These are phyloP conservation scores for Medauroidea extradentata DNA, from an alignment of 1,140 invertebrate species.

Conservation along the genomic window DNA sequence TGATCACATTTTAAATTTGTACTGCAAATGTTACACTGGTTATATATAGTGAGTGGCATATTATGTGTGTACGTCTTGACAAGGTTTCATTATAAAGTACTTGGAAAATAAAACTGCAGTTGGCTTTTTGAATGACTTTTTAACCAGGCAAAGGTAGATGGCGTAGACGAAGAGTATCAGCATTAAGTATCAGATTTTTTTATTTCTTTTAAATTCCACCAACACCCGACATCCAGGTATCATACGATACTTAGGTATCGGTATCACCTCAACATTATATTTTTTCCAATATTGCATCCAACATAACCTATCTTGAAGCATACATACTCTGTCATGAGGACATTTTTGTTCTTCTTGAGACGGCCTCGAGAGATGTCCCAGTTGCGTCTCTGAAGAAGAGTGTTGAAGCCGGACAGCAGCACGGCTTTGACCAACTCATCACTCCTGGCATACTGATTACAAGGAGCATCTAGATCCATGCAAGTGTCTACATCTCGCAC, in stretches of 20 bases:
- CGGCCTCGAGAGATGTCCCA: slow-evolving; percentile 46
- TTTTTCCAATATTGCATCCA: slow-evolving; percentile 8
- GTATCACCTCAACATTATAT: neutral
- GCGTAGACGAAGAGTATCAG: no score
- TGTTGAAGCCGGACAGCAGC: slow-evolving; percentile 48
- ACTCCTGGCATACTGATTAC: slow-evolving; percentile 43
- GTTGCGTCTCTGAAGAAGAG: slow-evolving; percentile 43
- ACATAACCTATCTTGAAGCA: no score
- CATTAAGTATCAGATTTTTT: no score
- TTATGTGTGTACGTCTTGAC: no score
- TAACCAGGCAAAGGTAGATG: no score
- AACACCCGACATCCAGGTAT: slow-evolving; percentile 5
- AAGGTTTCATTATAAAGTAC: no score
- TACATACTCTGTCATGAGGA: slow-evolving; percentile 46
- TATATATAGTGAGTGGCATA: no score
- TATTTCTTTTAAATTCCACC: slow-evolving; percentile 10
- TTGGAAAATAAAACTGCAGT: no score
- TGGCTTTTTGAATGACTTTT: no score
- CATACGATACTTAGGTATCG: neutral
- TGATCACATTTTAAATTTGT: no score
- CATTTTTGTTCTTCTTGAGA: slow-evolving; percentile 36
- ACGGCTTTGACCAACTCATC: slow-evolving; percentile 49
- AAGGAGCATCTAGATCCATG: slow-evolving; percentile 17
- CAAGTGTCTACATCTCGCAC: slow-evolving; percentile 28
- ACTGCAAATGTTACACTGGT: no score